These are phyloP conservation scores for Hypercompe scribonia DNA, from an alignment of 2,888 invertebrate genomes.

Conservation along the genomic window DNA sequence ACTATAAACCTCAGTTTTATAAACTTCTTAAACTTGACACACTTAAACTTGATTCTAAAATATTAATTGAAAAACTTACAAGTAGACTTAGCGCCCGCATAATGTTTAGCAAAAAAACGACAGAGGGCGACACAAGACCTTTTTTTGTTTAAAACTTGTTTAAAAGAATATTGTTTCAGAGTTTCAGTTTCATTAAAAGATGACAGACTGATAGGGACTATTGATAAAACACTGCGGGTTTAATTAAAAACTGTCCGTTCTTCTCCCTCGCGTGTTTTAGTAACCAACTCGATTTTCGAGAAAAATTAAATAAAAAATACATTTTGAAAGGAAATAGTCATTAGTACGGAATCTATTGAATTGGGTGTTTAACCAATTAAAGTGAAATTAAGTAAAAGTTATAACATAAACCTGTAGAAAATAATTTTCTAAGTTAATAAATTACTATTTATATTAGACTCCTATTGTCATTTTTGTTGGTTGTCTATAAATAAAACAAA, in stretches of 20 bases:
- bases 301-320: too few relatives aligned
- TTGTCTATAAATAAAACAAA: too few relatives aligned
- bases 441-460: too few relatives aligned
- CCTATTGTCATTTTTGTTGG: too few relatives aligned
- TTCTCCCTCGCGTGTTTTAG: not conserved
- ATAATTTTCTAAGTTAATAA: too few relatives aligned
- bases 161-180: constrained; percentile 11
- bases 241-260: constrained; percentile 16
- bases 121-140: not conserved
- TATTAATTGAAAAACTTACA: not conserved
- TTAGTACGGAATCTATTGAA: constrained; percentile 20
- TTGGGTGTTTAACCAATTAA: constrained; percentile 15
- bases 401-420: too few relatives aligned
- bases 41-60: not conserved
- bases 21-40: too few relatives aligned
- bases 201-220: constrained; percentile 16
- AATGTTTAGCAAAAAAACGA: not conserved
- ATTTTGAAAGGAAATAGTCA: too few relatives aligned
- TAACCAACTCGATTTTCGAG: constrained; percentile 1
- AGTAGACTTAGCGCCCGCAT: not conserved
- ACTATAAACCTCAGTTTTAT: not conserved
- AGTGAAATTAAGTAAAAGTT: not conserved
- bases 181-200: constrained; percentile 16
- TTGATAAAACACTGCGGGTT: constrained; percentile 18
- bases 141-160: constrained; percentile 1